Evolutionary conservation across 1,140 invertebrate genomes (phyloP), one percentile per base, ranked within the genome.

Genomic region (Gonatopus flavifemur): DNA sequence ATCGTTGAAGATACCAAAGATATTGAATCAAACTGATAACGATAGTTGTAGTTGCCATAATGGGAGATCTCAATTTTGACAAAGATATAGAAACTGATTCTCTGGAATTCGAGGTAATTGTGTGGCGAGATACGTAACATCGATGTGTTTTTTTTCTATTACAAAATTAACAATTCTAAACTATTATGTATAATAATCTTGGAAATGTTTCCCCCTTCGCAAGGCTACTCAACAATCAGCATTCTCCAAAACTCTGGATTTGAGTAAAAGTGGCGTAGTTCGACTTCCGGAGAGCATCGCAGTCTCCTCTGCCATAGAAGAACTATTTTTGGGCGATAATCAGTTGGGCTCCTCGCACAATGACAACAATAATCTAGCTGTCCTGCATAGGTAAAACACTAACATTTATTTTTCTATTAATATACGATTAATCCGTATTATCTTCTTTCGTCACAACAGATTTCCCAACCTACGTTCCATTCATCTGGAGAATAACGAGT

Each of bases 401-500:
- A 21, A 25, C 12, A 30, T 4, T 15, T 30, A 16, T 20, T 36
- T 37, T 10, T 3, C n/a, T 39, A n/a, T n/a, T n/a, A n/a, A n/a
- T n/a, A n/a, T n/a, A n/a, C 16, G 12, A 15, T 33, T 8, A 10
- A 21, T 33, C 33, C 24, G 1, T 16, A 35, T 35, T 6, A 33
- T 13, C 35, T 44, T 12, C 13, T 37, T 55, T 43, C 16, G 25
- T n/a, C 8, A 19, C 37, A 39, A 38, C 42, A 77, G 74, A 48
- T 81, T 83, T 7, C 81, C 81, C 16, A 72, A 78, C 16, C 74
- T 87, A 15, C 75, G 80, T 37, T 72, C 81, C 19, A 67, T 88
- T 28, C 81, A 80, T 45, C 70, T 88, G 60, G 74, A 83, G 18
- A 75, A 76, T 22, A 87, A 86, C 59, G 74, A 78, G 35, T 79